These are phyloP conservation scores for Mus minutoides DNA, from an alignment of 2,797 vertebrate species.

Conservation along the genomic window DNA sequence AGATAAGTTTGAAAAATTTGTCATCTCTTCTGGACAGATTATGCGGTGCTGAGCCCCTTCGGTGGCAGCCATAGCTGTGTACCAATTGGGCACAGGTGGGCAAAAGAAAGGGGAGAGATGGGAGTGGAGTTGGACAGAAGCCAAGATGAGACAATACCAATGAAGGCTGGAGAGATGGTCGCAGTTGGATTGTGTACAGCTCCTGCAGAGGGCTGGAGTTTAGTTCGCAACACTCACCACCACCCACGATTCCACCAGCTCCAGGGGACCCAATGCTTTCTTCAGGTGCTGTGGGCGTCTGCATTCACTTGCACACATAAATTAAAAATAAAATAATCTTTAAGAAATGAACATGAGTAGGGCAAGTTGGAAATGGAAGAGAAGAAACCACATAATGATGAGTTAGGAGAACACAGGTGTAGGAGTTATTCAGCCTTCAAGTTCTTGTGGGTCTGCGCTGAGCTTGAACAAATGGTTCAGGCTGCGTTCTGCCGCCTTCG, in stretches of 20 bases:
- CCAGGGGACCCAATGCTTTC: background rate
- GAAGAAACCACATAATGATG: background rate
- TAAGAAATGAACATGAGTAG: background rate
- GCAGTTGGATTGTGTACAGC: background rate
- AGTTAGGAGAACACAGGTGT: background rate
- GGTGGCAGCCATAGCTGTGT: slow-evolving; percentile 51
- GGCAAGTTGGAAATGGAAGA: background rate
- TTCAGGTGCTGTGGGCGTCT: background rate
- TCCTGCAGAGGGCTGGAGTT: background rate
- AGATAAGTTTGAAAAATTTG: slow-evolving; percentile 80
- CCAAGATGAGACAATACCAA: background rate
- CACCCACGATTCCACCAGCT: background rate
- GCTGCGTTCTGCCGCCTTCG: background rate
- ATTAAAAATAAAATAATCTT: background rate
- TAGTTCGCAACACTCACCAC: background rate
- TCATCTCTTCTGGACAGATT: slow-evolving; percentile 72
- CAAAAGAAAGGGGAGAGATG: background rate
- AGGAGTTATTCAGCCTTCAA: background rate
- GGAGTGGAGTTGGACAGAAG: background rate
- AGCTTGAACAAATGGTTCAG: background rate
- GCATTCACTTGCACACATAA: too few species aligned
- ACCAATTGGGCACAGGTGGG: background rate
- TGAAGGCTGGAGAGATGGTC: background rate
- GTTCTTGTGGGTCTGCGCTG: background rate
- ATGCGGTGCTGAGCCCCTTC: slow-evolving; percentile 74